Conservation (phyloP, 1,140 invertebrate genomes). For the Panagrolaimus sp. region DNA sequence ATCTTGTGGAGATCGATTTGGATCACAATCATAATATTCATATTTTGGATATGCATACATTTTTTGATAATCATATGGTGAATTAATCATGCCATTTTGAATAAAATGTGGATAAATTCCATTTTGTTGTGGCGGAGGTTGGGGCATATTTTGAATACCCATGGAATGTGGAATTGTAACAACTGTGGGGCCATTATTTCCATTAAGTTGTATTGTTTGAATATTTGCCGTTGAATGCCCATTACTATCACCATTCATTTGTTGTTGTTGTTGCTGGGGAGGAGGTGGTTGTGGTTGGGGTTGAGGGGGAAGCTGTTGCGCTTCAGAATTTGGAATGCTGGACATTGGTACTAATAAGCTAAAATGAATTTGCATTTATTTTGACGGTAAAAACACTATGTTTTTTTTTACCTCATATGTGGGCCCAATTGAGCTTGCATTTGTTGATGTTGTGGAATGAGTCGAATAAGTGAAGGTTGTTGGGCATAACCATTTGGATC, state of each 20-base stretch:
- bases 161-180: slow-evolving; percentile 10
- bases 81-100: not conserved
- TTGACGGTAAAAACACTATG: too few relatives aligned
- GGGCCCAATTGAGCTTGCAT: not conserved
- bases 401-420: slow-evolving; percentile 11
- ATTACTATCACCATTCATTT: slow-evolving; percentile 9
- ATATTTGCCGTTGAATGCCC: not conserved
- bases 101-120: slow-evolving; percentile 9
- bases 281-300: slow-evolving; percentile 17
- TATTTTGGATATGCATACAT: slow-evolving; percentile 2
- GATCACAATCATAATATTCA: slow-evolving; percentile 12
- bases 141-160: slow-evolving; percentile 19
- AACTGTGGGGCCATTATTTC: not conserved
- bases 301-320: slow-evolving; percentile 13
- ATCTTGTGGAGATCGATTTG: slow-evolving; percentile 24
- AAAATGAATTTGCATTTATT: not conserved
- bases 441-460: not conserved
- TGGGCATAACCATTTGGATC: slow-evolving; percentile 2
- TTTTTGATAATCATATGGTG: slow-evolving; percentile 9
- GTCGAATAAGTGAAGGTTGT: slow-evolving; percentile 7
- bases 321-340: slow-evolving; percentile 16
- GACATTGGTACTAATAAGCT: slow-evolving; percentile 26
- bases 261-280: slow-evolving; percentile 17
- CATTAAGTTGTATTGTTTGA: not conserved
- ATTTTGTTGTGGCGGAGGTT: slow-evolving; percentile 18